These are phyloP conservation scores for Cotesia congregata DNA, from an alignment of 2,888 invertebrate species.

Conservation along the genomic window DNA sequence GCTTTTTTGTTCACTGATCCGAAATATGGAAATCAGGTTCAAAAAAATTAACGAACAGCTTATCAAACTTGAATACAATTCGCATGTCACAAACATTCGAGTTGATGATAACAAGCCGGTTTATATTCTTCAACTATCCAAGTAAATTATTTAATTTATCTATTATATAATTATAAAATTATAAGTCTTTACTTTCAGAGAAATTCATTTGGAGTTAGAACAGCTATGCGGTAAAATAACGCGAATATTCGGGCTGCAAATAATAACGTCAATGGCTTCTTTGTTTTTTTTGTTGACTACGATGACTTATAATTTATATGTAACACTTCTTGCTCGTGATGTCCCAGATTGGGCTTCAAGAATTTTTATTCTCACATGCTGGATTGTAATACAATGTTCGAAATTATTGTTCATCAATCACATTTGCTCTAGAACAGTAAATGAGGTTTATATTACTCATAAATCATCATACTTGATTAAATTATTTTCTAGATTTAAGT, in stretches of 20 bases:
- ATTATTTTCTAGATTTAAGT: no score
- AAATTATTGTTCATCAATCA: conserved; percentile 31
- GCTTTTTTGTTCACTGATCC: conserved; percentile 18
- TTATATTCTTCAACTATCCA: not conserved
- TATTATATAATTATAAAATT: not conserved
- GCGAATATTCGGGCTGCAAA: conserved; percentile 16
- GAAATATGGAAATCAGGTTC: conserved; percentile 27
- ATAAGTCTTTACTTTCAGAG: conserved; percentile 29
- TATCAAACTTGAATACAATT: not conserved
- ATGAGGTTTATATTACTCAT: conserved; percentile 28
- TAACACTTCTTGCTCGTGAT: not conserved
- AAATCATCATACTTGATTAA: not conserved
- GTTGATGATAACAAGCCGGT: not conserved
- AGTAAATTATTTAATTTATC: conserved; percentile 13
- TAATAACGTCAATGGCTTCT: conserved; percentile 38
- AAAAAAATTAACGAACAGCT: conserved; percentile 27
- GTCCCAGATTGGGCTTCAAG: not conserved
- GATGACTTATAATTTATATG: conserved; percentile 29
- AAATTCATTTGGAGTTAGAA: conserved; percentile 40
- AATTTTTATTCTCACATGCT: not conserved
- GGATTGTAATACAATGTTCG: not conserved
- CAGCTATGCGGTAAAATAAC: conserved; percentile 24
- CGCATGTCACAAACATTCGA: not conserved
- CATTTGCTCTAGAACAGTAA: conserved; percentile 16
- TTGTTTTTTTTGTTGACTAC: conserved; percentile 34